Base-by-base conservation (phyloP, 1,140 invertebrate genomes). In the Brachionus manjavacas region DNA sequence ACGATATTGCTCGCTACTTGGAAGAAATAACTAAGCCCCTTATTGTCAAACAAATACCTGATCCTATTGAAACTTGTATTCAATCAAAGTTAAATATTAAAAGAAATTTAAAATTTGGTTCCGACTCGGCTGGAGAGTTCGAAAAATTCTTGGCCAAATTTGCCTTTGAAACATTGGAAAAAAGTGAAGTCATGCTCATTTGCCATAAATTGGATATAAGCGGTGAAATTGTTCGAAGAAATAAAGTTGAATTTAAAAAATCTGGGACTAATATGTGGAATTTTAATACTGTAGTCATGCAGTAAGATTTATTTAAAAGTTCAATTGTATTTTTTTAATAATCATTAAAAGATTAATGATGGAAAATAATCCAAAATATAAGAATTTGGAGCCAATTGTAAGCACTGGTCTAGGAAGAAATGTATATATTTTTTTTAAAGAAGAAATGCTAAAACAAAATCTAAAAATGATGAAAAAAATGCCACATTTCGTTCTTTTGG, bases 211-310 rank as follows among this genome's bases (percentile, higher is more conserved):
- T 81, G 11, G 79, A 81, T 43, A 39, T 60, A 9, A 14, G 35
- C 7, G 79, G 79, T 28, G 79, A 81, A 64, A 68, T 43, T 60
- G 20, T 81, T 20, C 20, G 79, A 64, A 60, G 79, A 39, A 81
- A 81, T 68, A 60, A 68, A 60, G n/a, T 81, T 39, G 79, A 81
- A 81, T 81, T 81, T 0, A 81, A 81, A 66, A 81, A 81, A 39
- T 64, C 31, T 25, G 64, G 64, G 3, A 81, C 79, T 6, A 60
- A 64, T 41, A 60, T 81, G 9, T 81, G 79, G 79, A 81, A 39
- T 46, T 81, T 81, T 81, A 81, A 81, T 28, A 81, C 79, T 41
- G 64, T 68, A 31, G 79, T 64, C 11, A 81, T 81, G 79, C 20
- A 68, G 79, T 81, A 81, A 81, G 20, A 25, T 49, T 81, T 28